Evolutionary conservation across 2,797 vertebrate genomes (phyloP).

Genomic region (Austrolebias charrua): DNA sequence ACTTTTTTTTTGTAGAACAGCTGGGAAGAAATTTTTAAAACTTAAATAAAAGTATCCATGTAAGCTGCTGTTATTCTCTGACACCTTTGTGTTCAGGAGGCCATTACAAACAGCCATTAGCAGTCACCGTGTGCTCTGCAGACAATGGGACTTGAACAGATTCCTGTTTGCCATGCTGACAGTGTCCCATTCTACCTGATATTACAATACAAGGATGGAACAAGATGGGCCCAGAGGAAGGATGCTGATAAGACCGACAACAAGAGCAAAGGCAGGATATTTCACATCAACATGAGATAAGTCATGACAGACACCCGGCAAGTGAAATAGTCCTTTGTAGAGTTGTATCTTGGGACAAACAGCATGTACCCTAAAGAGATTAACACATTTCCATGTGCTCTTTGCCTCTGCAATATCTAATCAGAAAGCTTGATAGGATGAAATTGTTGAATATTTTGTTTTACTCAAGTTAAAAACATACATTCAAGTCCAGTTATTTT

Average conservation of each 20-base stretch:
- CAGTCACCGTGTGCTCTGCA: constrained; percentile 53
- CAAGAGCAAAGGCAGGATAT: constrained; percentile 53
- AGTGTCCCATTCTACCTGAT: constrained; percentile 54
- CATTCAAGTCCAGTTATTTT: not conserved
- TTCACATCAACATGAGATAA: constrained; percentile 37
- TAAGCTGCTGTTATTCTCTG: constrained; percentile 25
- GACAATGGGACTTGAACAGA: constrained; percentile 69
- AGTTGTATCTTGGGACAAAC: not conserved
- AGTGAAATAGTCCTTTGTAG: constrained; percentile 1
- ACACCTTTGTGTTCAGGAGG: constrained; percentile 37
- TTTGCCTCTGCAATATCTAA: constrained; percentile 3
- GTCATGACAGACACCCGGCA: constrained; percentile 16
- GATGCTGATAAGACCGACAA: constrained; percentile 67
- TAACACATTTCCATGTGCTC: not conserved
- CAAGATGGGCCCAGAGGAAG: constrained; percentile 50
- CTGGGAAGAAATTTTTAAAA: constrained; percentile 39
- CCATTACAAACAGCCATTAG: constrained; percentile 57
- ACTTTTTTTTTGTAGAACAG: constrained; percentile 30
- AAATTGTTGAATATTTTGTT: not conserved
- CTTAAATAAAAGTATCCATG: constrained; percentile 36
- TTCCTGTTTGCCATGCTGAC: constrained; percentile 73
- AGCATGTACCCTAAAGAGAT: not conserved
- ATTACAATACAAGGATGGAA: constrained; percentile 47
- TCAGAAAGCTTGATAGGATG: not conserved
- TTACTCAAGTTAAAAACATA: constrained; percentile 1